These are phyloP conservation scores for Neosilurus mollespiculum DNA, from an alignment of 2,797 vertebrate species.

Conservation along the genomic window DNA sequence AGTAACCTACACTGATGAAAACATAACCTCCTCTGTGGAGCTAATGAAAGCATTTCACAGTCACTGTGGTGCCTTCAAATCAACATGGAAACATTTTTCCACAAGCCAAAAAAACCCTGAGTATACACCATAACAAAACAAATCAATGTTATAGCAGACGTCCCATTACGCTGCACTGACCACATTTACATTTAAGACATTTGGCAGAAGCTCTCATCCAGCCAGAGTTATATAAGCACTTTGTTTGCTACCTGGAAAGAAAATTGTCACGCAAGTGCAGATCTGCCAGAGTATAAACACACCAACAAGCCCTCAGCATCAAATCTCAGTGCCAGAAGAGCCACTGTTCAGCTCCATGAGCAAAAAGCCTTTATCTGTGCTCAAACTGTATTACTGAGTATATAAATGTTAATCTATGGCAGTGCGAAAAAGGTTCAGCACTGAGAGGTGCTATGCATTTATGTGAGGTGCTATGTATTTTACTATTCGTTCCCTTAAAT, in stretches of 20 bases:
- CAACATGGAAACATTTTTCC: not conserved
- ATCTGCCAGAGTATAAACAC: not conserved
- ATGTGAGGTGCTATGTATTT: too few species aligned
- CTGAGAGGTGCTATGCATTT: too few species aligned
- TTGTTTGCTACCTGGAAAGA: not conserved
- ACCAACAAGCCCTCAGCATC: not conserved
- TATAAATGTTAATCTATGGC: not conserved
- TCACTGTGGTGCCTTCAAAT: not conserved
- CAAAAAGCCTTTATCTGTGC: not conserved
- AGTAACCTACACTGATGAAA: too few species aligned
- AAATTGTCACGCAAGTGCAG: not conserved
- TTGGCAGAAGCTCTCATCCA: not conserved
- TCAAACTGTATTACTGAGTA: not conserved
- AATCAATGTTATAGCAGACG: not conserved
- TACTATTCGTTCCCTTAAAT: too few species aligned
- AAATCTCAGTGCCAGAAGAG: not conserved
- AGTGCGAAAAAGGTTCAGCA: not conserved
- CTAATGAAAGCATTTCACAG: not conserved
- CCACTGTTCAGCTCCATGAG: not conserved
- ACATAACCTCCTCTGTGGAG: too few species aligned
- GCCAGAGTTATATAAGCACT: not conserved
- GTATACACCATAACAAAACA: not conserved
- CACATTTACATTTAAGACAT: not conserved
- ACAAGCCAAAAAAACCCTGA: not conserved
- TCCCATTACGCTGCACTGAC: not conserved